Conservation (phyloP, 2,113 vertebrate species). For the Myocastor coypus region DNA sequence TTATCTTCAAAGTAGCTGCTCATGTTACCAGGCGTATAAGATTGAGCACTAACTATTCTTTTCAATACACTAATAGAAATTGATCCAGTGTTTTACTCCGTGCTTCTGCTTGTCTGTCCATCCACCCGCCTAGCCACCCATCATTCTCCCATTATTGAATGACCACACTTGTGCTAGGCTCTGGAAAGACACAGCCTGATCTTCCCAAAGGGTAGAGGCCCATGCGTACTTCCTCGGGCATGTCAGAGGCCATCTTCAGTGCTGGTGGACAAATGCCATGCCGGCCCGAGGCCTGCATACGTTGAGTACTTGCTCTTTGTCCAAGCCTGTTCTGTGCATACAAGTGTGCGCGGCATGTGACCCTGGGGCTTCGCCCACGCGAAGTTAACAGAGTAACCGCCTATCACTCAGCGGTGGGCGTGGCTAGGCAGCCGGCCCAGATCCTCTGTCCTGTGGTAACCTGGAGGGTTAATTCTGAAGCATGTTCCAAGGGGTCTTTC, state of each 20-base stretch:
- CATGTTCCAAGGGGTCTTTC: background rate
- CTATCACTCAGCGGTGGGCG: background rate
- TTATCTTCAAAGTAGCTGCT: too few relatives aligned
- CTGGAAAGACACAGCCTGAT: background rate
- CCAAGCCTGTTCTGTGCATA: background rate
- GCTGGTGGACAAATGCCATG: background rate
- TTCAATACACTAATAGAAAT: too few relatives aligned
- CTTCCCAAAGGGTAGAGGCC: background rate
- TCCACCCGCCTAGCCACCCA: background rate
- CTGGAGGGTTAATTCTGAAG: background rate
- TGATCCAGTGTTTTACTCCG: background rate
- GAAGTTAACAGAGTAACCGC: background rate
- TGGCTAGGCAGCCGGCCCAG: background rate
- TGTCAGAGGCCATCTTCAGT: background rate
- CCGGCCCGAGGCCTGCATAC: too few relatives aligned
- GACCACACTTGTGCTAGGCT: background rate
- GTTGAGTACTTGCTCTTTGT: background rate
- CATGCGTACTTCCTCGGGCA: background rate
- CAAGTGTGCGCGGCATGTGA: background rate
- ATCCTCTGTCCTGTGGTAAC: background rate
- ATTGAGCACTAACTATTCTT: too few relatives aligned
- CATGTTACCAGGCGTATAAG: too few relatives aligned
- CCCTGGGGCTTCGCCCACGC: background rate
- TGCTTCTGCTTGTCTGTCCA: background rate
- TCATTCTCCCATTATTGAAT: background rate